Evolutionary conservation across 2,888 invertebrate genomes (phyloP).

Genomic region (Automeris io): DNA sequence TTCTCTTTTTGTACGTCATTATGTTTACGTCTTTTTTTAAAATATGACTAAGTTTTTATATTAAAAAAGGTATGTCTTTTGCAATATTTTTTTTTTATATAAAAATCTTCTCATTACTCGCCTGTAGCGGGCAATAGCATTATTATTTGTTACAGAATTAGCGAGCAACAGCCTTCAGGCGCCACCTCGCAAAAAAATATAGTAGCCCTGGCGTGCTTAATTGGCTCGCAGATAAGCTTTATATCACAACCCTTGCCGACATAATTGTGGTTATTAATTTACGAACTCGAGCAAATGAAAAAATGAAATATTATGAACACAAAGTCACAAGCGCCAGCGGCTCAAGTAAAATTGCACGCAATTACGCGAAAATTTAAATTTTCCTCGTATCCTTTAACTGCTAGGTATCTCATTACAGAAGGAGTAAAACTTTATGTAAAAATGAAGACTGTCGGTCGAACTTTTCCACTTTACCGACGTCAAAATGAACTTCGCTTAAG

Average conservation of each 20-base stretch:
- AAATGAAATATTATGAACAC: slow-evolving; percentile 33
- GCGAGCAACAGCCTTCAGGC: slow-evolving; percentile 52
- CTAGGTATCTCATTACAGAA: slow-evolving; percentile 41
- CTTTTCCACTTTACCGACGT: slow-evolving; percentile 68
- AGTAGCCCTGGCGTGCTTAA: slow-evolving; percentile 55
- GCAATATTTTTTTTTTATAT: neutral
- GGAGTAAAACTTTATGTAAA: slow-evolving; percentile 56
- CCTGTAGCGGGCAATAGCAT: slow-evolving; percentile 49
- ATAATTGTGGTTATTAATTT: slow-evolving; percentile 59
- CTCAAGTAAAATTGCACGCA: slow-evolving; percentile 27
- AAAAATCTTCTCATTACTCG: slow-evolving; percentile 49
- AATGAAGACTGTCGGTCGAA: slow-evolving; percentile 45
- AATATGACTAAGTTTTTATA: no score
- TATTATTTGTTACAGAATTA: slow-evolving; percentile 68
- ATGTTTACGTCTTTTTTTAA: no score
- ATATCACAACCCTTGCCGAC: slow-evolving; percentile 40
- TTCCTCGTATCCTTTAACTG: slow-evolving; percentile 35
- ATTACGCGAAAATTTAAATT: slow-evolving; percentile 25
- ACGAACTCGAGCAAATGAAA: slow-evolving; percentile 50
- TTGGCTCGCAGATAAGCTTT: slow-evolving; percentile 60
- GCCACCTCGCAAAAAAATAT: slow-evolving; percentile 38
- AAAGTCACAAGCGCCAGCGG: slow-evolving; percentile 16
- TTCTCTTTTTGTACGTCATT: no score
- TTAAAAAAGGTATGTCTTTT: neutral
- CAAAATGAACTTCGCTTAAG: slow-evolving; percentile 67